Base-by-base conservation (phyloP, 2,113 vertebrate species). In the Microtus ochrogaster region DNA sequence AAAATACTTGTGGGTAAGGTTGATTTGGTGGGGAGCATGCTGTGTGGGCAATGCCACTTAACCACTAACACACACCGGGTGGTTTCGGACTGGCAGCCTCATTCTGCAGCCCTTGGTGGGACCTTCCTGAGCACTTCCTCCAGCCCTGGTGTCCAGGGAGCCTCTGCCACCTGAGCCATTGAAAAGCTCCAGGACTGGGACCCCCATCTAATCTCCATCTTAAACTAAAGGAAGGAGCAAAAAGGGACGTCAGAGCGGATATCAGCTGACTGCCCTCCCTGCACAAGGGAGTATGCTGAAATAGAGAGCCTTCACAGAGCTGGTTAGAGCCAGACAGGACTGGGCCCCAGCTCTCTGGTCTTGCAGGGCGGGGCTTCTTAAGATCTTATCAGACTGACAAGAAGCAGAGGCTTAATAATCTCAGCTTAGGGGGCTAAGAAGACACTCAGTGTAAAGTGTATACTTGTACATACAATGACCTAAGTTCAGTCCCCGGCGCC, bases 21-120 rank as follows among this genome's bases (percentile, higher is more conserved):
- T 82, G n/a, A 41, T 83, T 76, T 90, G 89, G 90, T 77, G 96
- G 95, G 95, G 79, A 94, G 77, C 49, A 3, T 73, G 73, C 90
- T 93, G 74, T 78, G 92, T 93, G 96, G 95, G 97, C 73, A 91
- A 78, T 36, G 94, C 95, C 92, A 81, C 95, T 90, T 90, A 96
- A 94, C 93, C 96, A 65, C 94, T 8, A 76, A 79, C 1, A 41
- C 94, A 39, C 26, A 91, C 39, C 72, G n/a, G 77, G 84, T 83
- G 92, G 90, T 94, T 97, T 39, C 65, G 89, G 92, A 77, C 76
- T 74, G 90, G 88, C 49, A 52, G 74, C 79, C 63, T 41, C 10
- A 16, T 17, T 33, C 79, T 41, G 7, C 21, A 14, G 8, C 44
- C 47, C 47, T 47, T 9, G 47, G 47, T 47, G 47, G 8, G 77